A percentile compares a stretch with the other conserved stretches of the same genome.
phyloP scores from a whole-genome alignment of 2,888 invertebrate genomes.

The Monoplex corrugatus region DNA sequence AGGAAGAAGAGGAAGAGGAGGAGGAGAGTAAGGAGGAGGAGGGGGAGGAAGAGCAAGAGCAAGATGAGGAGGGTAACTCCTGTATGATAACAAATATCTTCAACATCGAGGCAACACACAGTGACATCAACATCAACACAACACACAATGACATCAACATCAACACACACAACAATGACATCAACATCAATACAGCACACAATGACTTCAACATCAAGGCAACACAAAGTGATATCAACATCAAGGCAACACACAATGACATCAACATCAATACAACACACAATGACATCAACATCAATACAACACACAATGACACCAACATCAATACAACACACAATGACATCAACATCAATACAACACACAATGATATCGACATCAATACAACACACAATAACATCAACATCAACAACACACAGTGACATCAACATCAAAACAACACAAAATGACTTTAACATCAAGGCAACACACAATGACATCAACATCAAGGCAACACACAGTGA shows the following conservation, averaged over 20 bases:
- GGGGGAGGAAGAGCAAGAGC: not conserved
- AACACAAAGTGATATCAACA: not conserved
- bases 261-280: not conserved
- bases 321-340: not conserved
- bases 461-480: too few species aligned
- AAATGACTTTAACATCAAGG: too few species aligned
- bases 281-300: not conserved
- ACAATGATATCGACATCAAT: not conserved
- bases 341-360: conserved; percentile 17
- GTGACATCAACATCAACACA: not conserved
- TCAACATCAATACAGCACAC: not conserved
- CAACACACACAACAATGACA: too few species aligned
- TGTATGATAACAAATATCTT: too few species aligned
- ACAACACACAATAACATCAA: conserved; percentile 1
- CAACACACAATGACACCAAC: not conserved
- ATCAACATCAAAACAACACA: not conserved
- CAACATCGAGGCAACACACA: too few species aligned
- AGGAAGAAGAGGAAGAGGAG: not conserved
- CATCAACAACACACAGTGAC: not conserved
- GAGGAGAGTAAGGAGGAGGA: not conserved
- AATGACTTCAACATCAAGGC: not conserved
- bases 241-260: not conserved
- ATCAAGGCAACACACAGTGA: not conserved
- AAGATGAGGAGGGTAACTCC: not conserved
- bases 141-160: not conserved